Base-by-base conservation (phyloP, 2,113 vertebrate species). In the Rhea pennata region DNA sequence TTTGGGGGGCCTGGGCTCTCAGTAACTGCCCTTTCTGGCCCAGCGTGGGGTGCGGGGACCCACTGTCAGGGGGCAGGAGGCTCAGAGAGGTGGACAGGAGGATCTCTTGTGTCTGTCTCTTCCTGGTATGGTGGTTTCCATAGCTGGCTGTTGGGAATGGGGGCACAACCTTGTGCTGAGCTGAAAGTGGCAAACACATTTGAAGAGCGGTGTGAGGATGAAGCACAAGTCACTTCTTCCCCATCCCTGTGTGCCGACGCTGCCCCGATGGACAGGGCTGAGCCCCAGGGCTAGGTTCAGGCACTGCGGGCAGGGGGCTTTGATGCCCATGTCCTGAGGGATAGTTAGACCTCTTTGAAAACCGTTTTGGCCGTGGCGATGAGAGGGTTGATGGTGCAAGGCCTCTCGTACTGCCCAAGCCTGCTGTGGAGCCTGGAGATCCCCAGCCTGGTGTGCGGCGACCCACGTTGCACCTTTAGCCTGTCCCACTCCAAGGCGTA, bases 21-120 rank as follows among this genome's bases (percentile, higher is more conserved):
- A 5, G 10, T 24, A 27, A 6, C 9, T 10, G 56, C 11, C 19
- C 27, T 40, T 14, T 0, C 33, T 1, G 2, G 15, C 27, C 23
- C 26, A 62, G 46, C 3, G 27, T 36, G 29, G 61, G 51, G 12
- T 1, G 3, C 1, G 4, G 64, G 54, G 46, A 13, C 2, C 2
- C 0, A 3, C 4, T n/a, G 31, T 4, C 0, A 8, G 17, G 33
- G 33, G 64, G 64, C 27, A 20, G 29, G 16, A n/a, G 5, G 42
- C 21, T 29, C 31, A 3, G 11, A 20, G 42, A 29, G 17, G 6
- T 16, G 50, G n/a, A 26, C 46, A 1, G 40, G 50, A n/a, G 15
- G 27, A 79, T 40, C 15, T 76, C 4, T 50, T 3, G 1, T 11
- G 29, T 1, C 26, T 0, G 0, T 6, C 69, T 1, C 12, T 5